Evolutionary conservation across 2,888 invertebrate genomes (phyloP).

Genomic region (Xanthorhoe designata): DNA sequence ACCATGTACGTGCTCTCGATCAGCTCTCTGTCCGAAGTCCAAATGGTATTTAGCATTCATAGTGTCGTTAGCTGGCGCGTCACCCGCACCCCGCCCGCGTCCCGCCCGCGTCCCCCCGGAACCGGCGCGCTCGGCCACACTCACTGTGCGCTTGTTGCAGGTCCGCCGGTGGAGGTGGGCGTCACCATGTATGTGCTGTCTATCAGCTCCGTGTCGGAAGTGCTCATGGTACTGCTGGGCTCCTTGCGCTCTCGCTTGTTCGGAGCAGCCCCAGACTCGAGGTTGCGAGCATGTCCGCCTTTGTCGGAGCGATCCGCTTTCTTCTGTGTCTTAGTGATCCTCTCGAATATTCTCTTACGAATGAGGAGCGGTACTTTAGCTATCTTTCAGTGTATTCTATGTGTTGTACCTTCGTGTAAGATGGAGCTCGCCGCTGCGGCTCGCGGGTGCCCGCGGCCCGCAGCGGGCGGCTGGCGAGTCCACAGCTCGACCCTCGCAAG

Average conservation of each 20-base stretch:
- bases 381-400: conserved; percentile 30
- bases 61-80: conserved; percentile 38
- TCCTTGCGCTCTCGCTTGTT: conserved; percentile 64
- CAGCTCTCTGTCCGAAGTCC: conserved; percentile 94
- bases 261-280: conserved; percentile 82
- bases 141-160: conserved; percentile 90
- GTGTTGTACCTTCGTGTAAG: conserved; percentile 33
- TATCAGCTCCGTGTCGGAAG: conserved; percentile 99
- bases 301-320: conserved; percentile 54
- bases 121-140: conserved; percentile 88
- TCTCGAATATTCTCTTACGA: conserved; percentile 46
- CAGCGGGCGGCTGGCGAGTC: conserved; percentile 1
- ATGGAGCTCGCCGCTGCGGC: conserved; percentile 12
- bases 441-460: conserved; percentile 13
- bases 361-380: conserved; percentile 37
- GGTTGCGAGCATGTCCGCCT: conserved; percentile 81
- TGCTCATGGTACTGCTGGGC: conserved; percentile 94
- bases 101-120: conserved; percentile 39
- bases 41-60: conserved; percentile 83
- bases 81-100: conserved; percentile 38
- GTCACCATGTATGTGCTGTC: conserved; percentile 99
- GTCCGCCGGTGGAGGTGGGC: conserved; percentile 98
- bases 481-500: conserved; percentile 8
- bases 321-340: conserved; percentile 52
- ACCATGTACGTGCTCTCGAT: conserved; percentile 95